Conservation (phyloP, 1,140 invertebrate genomes). For the Diachasma alloeum region DNA sequence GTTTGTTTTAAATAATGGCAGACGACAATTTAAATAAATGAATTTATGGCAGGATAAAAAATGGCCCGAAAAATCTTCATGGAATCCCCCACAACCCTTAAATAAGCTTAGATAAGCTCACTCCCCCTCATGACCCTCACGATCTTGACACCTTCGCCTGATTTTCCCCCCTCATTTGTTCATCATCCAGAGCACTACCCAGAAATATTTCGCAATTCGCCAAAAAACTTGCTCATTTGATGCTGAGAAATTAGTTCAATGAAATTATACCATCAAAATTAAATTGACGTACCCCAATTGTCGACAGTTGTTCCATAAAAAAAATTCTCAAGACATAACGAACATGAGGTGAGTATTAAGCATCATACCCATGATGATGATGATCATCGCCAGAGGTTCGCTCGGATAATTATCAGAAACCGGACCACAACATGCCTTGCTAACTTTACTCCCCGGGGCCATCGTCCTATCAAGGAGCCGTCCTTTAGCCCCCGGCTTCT, state of each 20-base stretch:
- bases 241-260: background rate
- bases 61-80: too few relatives aligned
- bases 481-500: background rate
- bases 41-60: too few relatives aligned
- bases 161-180: too few relatives aligned
- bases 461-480: background rate
- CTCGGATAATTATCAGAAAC: conserved; percentile 3
- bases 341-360: background rate
- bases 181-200: too few relatives aligned
- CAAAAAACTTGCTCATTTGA: background rate
- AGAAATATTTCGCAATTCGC: too few relatives aligned
- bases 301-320: background rate
- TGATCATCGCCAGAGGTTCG: background rate
- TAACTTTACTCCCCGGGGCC: conserved; percentile 2
- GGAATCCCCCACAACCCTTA: too few relatives aligned
- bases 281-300: background rate
- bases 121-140: too few relatives aligned
- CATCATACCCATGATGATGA: background rate
- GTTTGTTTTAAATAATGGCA: too few relatives aligned
- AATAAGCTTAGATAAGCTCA: too few relatives aligned
- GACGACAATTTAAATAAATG: too few relatives aligned
- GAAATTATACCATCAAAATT: background rate
- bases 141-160: too few relatives aligned
- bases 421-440: background rate
- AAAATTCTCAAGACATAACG: background rate